Evolutionary conservation across 2,888 invertebrate species (phyloP).

Genomic region (Protodeltote pygarga): DNA sequence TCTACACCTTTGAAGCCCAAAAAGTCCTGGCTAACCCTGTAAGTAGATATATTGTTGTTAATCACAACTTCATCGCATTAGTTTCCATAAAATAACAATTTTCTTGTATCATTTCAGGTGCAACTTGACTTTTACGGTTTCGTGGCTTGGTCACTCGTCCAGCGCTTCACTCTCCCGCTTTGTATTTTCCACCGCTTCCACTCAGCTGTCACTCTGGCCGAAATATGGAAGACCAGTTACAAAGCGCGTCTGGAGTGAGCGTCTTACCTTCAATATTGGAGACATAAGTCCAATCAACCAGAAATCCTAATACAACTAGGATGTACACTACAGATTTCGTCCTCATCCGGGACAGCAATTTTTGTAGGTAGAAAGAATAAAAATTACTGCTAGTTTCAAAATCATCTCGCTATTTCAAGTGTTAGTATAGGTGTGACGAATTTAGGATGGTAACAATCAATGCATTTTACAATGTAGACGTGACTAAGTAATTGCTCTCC

Average conservation of each 20-base stretch:
- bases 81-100: neutral
- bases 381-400: slow-evolving; percentile 73
- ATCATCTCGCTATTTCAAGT: slow-evolving; percentile 72
- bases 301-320: slow-evolving; percentile 59
- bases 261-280: slow-evolving; percentile 50
- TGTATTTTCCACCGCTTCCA: slow-evolving; percentile 99
- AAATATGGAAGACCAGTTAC: slow-evolving; percentile 98
- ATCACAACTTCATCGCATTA: neutral
- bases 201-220: slow-evolving; percentile 97
- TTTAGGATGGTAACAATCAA: slow-evolving; percentile 63
- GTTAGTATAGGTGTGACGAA: slow-evolving; percentile 71
- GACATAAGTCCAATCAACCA: slow-evolving; percentile 61
- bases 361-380: slow-evolving; percentile 72
- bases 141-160: slow-evolving; percentile 97
- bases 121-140: slow-evolving; percentile 97
- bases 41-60: slow-evolving; percentile 60
- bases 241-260: slow-evolving; percentile 95
- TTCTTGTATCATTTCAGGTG: slow-evolving; percentile 74
- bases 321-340: slow-evolving; percentile 71
- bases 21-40: slow-evolving; percentile 97
- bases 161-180: slow-evolving; percentile 96
- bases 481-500: slow-evolving; percentile 65
- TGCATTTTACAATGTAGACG: slow-evolving; percentile 54
- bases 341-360: slow-evolving; percentile 82
- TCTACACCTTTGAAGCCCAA: slow-evolving; percentile 97